Evolutionary conservation across 2,113 vertebrate species (phyloP), one percentile per base, ranked within the genome.

Genomic region (Ascaphus truei): DNA sequence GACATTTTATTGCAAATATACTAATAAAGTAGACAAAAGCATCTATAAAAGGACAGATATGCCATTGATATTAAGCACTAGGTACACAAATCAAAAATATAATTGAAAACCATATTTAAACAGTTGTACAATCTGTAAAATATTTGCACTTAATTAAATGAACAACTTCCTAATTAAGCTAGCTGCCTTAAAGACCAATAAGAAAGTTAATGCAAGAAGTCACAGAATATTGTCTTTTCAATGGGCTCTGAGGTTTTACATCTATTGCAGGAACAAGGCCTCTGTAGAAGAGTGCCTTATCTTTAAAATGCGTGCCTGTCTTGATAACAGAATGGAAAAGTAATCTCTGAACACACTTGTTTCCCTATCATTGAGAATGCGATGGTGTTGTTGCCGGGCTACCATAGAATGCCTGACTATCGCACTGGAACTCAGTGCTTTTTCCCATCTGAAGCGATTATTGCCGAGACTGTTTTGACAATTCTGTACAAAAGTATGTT

Each of bases 121-220:
- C 56, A 69, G 26, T 27, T 61, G 39, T 39, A 41, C 48, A 52
- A 29, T 45, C 61, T 36, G 13, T 61, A 18, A 55, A 66, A 61
- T 69, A 69, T 51, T 69, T 69, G 43, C 45, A 39, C 31, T 69
- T 69, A 60, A 69, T 61, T 69, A 69, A 69, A 69, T 69, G 37
- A 52, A 31, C 45, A 39, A 29, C 33, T 60, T 23, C n/a, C 33
- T 69, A 60, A 69, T 69, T 61, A 69, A 69, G 48, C 43, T 18
- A 15, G 31, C 45, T 61, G 22, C 55, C 43, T 68, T 25, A 50
- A 68, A 59, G 66, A 8, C 67, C 56, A 69, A 5, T 48, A 27
- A 18, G 31, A 41, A 39, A 36, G 67, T 1, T 4, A 23, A 41
- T 41, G 47, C 23, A 60, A 37, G 33, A 37, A 51, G 13, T 69